Evolutionary conservation across 2,113 vertebrate genomes (phyloP).

Genomic region (Antechinus flavipes): DNA sequence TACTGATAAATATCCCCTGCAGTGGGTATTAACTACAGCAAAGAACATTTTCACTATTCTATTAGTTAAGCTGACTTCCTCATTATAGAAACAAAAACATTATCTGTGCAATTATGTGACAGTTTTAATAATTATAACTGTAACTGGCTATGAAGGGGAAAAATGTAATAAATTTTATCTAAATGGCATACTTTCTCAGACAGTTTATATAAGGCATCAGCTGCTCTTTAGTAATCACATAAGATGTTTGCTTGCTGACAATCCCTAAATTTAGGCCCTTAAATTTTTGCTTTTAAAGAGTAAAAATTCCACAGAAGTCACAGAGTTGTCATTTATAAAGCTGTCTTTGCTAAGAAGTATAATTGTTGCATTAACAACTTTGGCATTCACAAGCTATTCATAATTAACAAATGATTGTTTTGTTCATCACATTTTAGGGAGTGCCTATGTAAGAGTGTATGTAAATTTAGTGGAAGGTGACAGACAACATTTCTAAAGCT

Average conservation of each 20-base stretch:
- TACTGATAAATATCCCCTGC: conserved; percentile 59
- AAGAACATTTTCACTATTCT: conserved; percentile 52
- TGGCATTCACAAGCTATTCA: conserved; percentile 7
- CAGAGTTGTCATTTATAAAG: conserved; percentile 19
- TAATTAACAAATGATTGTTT: conserved; percentile 57
- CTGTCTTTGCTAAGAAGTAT: conserved; percentile 38
- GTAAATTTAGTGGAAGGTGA: conserved; percentile 22
- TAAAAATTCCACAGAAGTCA: conserved; percentile 28
- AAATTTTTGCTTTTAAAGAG: conserved; percentile 43
- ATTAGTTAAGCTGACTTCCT: conserved; percentile 46
- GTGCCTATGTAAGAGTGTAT: conserved; percentile 8
- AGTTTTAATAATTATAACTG: conserved; percentile 58
- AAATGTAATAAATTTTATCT: conserved; percentile 48
- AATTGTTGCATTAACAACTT: conserved; percentile 40
- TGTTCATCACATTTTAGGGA: neutral
- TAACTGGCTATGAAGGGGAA: conserved; percentile 48
- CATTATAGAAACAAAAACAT: conserved; percentile 61
- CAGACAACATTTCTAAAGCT: conserved; percentile 26
- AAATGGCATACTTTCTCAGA: conserved; percentile 39
- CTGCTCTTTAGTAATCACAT: conserved; percentile 44
- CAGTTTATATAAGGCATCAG: neutral
- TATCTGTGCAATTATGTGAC: conserved; percentile 31
- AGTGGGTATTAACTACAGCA: conserved; percentile 45
- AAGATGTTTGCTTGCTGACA: conserved; percentile 45
- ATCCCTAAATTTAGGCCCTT: conserved; percentile 41